A percentile compares a stretch with the other conserved stretches of the same genome.
Conservation (phyloP, 2,888 invertebrate genomes). For the Drosophila sordidapex region DNA sequence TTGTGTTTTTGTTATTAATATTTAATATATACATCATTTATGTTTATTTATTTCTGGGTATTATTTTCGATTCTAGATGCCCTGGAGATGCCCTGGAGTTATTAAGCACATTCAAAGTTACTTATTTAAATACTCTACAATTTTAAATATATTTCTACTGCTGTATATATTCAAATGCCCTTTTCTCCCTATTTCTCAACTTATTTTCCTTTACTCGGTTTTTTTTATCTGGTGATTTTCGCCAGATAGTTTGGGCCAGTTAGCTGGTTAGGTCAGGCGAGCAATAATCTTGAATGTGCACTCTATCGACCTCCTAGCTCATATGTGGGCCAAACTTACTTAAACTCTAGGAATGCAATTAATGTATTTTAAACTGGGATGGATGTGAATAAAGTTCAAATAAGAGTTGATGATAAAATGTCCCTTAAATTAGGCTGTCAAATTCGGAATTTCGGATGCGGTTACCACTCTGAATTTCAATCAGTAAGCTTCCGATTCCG, state of each 20-base stretch:
- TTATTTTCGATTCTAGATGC: not conserved
- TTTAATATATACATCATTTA: not conserved
- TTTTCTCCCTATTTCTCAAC: slow-evolving; percentile 52
- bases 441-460: not conserved
- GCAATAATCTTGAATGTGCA: slow-evolving; percentile 31
- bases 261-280: slow-evolving; percentile 59
- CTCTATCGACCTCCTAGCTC: slow-evolving; percentile 12
- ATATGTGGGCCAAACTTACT: slow-evolving; percentile 1
- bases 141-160: too few relatives aligned
- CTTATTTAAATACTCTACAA: not conserved
- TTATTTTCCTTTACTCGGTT: slow-evolving; percentile 13
- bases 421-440: not conserved
- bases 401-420: not conserved
- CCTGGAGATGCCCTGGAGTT: not conserved
- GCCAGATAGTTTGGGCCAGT: slow-evolving; percentile 53
- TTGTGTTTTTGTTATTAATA: not conserved
- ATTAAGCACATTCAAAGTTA: too few relatives aligned
- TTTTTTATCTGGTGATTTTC: slow-evolving; percentile 36
- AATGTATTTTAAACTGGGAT: not conserved
- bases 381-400: not conserved
- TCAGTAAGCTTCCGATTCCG: not conserved
- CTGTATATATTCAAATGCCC: slow-evolving; percentile 25
- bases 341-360: not conserved
- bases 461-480: not conserved
- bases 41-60: not conserved